Conservation (phyloP, 2,113 vertebrate genomes). For the Benitochromis conjunctus region DNA sequence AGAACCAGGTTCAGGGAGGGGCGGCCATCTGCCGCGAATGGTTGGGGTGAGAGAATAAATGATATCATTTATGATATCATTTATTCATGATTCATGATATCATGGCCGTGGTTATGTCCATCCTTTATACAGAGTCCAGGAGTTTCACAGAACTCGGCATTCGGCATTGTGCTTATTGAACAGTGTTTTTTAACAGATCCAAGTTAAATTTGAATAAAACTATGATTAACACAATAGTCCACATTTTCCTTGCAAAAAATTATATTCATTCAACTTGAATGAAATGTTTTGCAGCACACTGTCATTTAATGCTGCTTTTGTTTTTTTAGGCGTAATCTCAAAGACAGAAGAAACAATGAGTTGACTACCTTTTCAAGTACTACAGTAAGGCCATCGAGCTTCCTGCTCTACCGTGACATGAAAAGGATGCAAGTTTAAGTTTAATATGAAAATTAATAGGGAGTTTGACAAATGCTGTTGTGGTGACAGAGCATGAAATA, state of each 20-base stretch:
- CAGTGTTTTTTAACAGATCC: neutral
- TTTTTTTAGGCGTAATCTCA: neutral
- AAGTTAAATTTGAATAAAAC: neutral
- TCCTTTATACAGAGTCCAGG: neutral
- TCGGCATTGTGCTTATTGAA: neutral
- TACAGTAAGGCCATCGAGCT: neutral
- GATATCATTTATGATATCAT: too few species aligned
- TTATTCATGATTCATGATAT: neutral
- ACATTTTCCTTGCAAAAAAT: fast-evolving
- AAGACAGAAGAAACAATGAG: neutral
- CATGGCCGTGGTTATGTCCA: neutral
- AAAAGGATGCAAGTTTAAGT: neutral
- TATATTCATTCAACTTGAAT: neutral
- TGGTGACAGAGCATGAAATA: neutral
- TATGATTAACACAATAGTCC: neutral
- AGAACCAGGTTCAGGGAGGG: too few species aligned
- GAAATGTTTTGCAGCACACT: neutral
- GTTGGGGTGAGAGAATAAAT: too few species aligned
- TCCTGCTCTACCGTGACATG: neutral
- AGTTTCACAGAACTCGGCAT: neutral
- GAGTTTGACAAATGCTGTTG: neutral
- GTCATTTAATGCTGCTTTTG: neutral
- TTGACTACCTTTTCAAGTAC: neutral
- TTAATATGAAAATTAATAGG: neutral
- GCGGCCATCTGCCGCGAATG: too few species aligned